These are phyloP conservation scores for Oceanodroma leucorhoa DNA, from an alignment of 2,797 vertebrate species.

Conservation along the genomic window DNA sequence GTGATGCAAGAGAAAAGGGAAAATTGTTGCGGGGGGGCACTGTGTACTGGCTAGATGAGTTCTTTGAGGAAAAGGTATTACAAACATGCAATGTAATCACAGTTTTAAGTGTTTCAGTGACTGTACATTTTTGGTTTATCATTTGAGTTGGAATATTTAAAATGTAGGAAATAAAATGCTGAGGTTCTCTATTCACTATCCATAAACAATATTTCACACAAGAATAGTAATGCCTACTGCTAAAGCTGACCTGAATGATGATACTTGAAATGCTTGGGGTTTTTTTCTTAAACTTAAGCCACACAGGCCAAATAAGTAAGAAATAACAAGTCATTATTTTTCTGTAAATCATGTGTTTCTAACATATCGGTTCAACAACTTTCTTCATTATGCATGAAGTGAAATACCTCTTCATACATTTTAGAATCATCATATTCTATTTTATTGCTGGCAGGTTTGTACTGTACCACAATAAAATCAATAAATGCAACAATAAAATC, in stretches of 20 bases:
- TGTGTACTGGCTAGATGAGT: not conserved
- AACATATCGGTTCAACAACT: not conserved
- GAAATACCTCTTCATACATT: not conserved
- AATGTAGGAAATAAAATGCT: not conserved
- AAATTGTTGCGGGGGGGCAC: not conserved
- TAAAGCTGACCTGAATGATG: not conserved
- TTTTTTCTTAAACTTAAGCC: not conserved
- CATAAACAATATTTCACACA: not conserved
- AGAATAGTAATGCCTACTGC: not conserved
- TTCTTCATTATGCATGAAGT: not conserved
- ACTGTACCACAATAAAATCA: slow-evolving; percentile 19
- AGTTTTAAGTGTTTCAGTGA: not conserved
- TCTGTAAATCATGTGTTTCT: not conserved
- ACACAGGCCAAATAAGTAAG: not conserved
- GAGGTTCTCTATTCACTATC: not conserved
- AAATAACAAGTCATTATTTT: not conserved
- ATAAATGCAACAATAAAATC: slow-evolving; percentile 41
- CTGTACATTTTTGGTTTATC: not conserved
- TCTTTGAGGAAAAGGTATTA: not conserved
- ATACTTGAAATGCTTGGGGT: not conserved
- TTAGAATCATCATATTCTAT: not conserved
- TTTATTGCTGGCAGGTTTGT: slow-evolving; percentile 6
- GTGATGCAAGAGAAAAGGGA: not conserved
- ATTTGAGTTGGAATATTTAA: not conserved
- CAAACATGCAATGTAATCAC: not conserved